Conservation (phyloP, 2,888 invertebrate species). For the Caenorhabditis sp. region DNA sequence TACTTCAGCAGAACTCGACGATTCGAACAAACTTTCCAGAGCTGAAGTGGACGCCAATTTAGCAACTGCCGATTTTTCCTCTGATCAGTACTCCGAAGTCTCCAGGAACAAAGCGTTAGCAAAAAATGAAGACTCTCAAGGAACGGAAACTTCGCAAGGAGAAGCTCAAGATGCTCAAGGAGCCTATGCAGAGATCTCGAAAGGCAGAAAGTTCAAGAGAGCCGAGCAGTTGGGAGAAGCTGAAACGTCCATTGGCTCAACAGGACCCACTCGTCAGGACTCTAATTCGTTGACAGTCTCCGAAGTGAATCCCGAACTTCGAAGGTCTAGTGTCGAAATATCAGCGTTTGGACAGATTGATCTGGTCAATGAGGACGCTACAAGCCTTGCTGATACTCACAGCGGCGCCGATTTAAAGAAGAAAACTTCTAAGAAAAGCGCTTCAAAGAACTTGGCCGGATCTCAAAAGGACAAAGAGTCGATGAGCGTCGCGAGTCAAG, state of each 20-base stretch:
- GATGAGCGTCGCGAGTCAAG: slow-evolving; percentile 17
- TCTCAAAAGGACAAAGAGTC: slow-evolving; percentile 3
- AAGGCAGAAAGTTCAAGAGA: slow-evolving; percentile 39
- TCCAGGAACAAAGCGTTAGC: neutral
- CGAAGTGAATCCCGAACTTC: slow-evolving; percentile 35
- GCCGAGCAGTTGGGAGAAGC: slow-evolving; percentile 36
- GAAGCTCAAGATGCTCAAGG: neutral
- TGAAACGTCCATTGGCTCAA: slow-evolving; percentile 18
- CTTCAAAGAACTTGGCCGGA: slow-evolving; percentile 13
- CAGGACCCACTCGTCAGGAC: slow-evolving; percentile 1
- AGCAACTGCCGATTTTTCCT: neutral
- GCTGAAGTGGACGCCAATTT: neutral
- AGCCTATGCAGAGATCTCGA: slow-evolving; percentile 26
- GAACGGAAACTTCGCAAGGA: neutral
- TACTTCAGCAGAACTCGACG: neutral
- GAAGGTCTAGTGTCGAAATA: slow-evolving; percentile 38
- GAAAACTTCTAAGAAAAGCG: slow-evolving; percentile 5
- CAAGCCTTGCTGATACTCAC: slow-evolving; percentile 18
- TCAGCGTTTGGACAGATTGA: slow-evolving; percentile 48
- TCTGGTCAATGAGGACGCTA: slow-evolving; percentile 23
- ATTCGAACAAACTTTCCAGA: neutral
- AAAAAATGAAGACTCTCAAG: neutral
- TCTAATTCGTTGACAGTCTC: slow-evolving; percentile 32
- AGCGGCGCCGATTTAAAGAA: slow-evolving; percentile 21
- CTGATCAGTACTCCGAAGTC: slow-evolving; percentile 2